Percentiles rank a stretch among this genome's conserved stretches.
Evolutionary conservation across 2,888 invertebrate species (phyloP).

Genomic region (Amblyjoppa fuscipennis): DNA sequence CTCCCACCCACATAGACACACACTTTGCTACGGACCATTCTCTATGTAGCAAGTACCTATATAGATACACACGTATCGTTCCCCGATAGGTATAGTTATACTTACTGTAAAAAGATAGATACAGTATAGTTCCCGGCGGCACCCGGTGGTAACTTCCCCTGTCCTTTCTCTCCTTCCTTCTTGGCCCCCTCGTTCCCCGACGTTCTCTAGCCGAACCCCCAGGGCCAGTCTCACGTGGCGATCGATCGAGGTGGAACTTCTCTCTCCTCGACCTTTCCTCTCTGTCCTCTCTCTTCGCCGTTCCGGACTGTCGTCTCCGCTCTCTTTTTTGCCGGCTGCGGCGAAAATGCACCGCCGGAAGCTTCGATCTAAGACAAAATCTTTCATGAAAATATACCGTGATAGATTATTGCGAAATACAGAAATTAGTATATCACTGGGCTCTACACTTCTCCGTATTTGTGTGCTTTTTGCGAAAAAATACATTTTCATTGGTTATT

Average conservation of each 20-base stretch:
- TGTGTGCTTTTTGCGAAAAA: not conserved
- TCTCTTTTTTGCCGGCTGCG: not conserved
- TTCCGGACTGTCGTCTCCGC: slow-evolving; percentile 48
- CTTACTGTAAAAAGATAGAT: slow-evolving; percentile 27
- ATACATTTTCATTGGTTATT: no score
- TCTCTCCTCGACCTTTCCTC: slow-evolving; percentile 48
- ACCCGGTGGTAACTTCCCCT: slow-evolving; percentile 56
- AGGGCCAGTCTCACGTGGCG: slow-evolving; percentile 73
- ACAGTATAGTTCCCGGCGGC: slow-evolving; percentile 37
- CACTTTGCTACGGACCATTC: not conserved
- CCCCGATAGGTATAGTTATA: slow-evolving; percentile 16
- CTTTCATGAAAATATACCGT: not conserved
- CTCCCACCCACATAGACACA: not conserved
- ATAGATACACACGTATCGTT: slow-evolving; percentile 29
- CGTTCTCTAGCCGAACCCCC: slow-evolving; percentile 37
- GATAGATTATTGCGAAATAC: not conserved
- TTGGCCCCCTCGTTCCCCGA: slow-evolving; percentile 18
- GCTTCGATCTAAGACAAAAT: not conserved
- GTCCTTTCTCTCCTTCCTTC: slow-evolving; percentile 46
- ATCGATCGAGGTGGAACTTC: slow-evolving; percentile 77
- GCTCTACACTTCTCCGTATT: no score
- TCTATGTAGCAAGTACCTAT: not conserved
- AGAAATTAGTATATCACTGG: no score
- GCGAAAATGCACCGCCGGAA: slow-evolving; percentile 4
- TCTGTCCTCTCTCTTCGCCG: slow-evolving; percentile 65